Base-by-base conservation (phyloP, 2,113 vertebrate genomes). In the Cyphomyrus discorhynchus region DNA sequence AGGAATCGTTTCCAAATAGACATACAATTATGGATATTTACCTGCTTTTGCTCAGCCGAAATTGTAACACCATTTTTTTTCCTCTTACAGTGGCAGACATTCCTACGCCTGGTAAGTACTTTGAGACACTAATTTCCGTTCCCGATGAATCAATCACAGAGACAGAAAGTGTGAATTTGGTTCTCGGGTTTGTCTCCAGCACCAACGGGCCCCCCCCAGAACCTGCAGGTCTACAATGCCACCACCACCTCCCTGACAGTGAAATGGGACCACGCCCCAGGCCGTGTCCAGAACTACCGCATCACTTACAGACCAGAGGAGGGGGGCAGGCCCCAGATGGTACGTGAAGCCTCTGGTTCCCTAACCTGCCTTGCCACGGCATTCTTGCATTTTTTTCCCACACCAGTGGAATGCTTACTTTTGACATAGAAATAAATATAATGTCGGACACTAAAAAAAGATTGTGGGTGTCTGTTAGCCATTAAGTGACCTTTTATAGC, bases 181-280 rank as follows among this genome's bases (percentile, higher is more conserved):
- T 39, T 58, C 7, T 39, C 2, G n/a, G 11, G 11, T 85, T 46
- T 56, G 50, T 84, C 89, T 74, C 85, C 93, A 99, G 98, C 94
- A 90, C 96, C 96, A 52, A 96, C 94, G 84, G 97, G 96, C 91
- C 96, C 97, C 17, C 97, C 98, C 77, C 96, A 97, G 87, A 96
- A 99, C 92, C 96, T 99, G 90, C 97, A 98, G 91, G 98, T 99
- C 84, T 99, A 97, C 93, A 99, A 99, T 24, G 97, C 97, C 86
- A 98, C 98, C 80, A 97, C 96, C 77, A 98, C 96, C 92, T 97
- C 95, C 88, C 92, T 99, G 93, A 98, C 97, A 0, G 96, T 98
- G 77, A 97, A 97, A 92, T 99, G 98, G 98, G 97, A 98, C 91
- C 96, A 97, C 66, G 97, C 98, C 77, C 95, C 95, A 13, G 98